Percentiles rank a stretch among this genome's conserved stretches.
phyloP scores from a whole-genome alignment of 2,113 vertebrate species.

The Crocuta crocuta region DNA sequence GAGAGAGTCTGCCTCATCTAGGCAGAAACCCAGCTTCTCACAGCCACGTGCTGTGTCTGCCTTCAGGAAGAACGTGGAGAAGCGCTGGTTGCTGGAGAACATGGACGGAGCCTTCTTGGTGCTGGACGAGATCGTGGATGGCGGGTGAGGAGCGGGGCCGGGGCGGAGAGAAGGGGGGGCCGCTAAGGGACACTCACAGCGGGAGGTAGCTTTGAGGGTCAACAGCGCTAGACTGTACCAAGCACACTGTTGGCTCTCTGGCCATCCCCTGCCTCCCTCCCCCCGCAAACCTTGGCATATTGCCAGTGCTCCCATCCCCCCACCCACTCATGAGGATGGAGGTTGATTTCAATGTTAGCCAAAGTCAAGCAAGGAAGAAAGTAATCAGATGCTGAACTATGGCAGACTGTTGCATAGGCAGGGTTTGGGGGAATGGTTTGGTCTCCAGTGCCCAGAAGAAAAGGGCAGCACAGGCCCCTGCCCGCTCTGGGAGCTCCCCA shows the following conservation, averaged over 20 bases:
- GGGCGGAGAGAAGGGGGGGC: background rate
- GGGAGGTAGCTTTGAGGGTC: background rate
- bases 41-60: background rate
- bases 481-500: background rate
- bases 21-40: background rate
- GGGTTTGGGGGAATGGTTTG: background rate
- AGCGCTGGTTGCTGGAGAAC: slow-evolving; percentile 93
- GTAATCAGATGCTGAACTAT: background rate
- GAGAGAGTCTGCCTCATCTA: background rate
- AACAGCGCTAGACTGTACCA: background rate
- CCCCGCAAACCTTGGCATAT: background rate
- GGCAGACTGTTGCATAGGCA: background rate
- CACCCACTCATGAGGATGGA: background rate
- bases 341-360: background rate
- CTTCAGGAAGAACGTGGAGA: slow-evolving; percentile 94
- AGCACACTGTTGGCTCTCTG: background rate
- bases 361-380: background rate
- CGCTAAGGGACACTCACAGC: background rate
- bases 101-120: slow-evolving; percentile 96
- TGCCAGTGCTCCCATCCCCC: background rate
- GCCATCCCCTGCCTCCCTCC: background rate
- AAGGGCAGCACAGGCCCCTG: background rate
- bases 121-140: slow-evolving; percentile 96
- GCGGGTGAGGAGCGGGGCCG: slow-evolving; percentile 88
- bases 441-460: background rate